Evolutionary conservation across 2,888 invertebrate genomes (phyloP).

Genomic region (Isoperla grammatica): DNA sequence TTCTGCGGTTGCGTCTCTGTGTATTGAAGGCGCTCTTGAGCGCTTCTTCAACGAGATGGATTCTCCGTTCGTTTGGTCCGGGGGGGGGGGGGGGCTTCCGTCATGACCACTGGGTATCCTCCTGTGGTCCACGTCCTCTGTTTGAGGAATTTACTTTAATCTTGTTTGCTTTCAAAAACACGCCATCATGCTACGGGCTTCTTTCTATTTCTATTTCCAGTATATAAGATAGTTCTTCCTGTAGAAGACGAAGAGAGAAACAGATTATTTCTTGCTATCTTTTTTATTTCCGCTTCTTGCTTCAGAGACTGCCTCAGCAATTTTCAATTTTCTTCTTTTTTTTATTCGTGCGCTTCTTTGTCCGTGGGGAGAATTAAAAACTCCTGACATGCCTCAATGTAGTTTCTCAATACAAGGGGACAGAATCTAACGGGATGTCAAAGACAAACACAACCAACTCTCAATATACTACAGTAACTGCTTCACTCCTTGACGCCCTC

Average conservation of each 20-base stretch:
- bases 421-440: slow-evolving; percentile 23
- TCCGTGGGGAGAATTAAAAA: slow-evolving; percentile 32
- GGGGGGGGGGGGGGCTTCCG: neutral
- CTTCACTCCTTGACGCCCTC: too few relatives aligned
- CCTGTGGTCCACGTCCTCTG: slow-evolving; percentile 15
- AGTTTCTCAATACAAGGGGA: slow-evolving; percentile 26
- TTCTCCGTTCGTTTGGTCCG: neutral
- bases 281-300: slow-evolving; percentile 22
- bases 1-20: neutral
- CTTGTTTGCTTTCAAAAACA: slow-evolving; percentile 31
- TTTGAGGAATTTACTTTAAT: slow-evolving; percentile 31
- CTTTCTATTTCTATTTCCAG: slow-evolving; percentile 24
- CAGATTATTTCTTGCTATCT: slow-evolving; percentile 24
- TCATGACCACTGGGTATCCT: slow-evolving; percentile 20
- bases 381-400: slow-evolving; percentile 29
- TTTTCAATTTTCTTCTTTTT: slow-evolving; percentile 29
- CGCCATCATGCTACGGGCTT: slow-evolving; percentile 23
- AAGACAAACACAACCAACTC: slow-evolving; percentile 17
- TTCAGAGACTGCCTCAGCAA: slow-evolving; percentile 30
- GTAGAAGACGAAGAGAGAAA: slow-evolving; percentile 7
- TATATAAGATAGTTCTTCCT: slow-evolving; percentile 21
- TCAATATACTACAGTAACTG: neutral
- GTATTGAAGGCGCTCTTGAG: neutral
- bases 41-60: slow-evolving; percentile 5
- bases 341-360: slow-evolving; percentile 19